A percentile compares a stretch with the other conserved stretches of the same genome.
Conservation (phyloP, 2,113 vertebrate genomes). For the Amphiprion percula region DNA sequence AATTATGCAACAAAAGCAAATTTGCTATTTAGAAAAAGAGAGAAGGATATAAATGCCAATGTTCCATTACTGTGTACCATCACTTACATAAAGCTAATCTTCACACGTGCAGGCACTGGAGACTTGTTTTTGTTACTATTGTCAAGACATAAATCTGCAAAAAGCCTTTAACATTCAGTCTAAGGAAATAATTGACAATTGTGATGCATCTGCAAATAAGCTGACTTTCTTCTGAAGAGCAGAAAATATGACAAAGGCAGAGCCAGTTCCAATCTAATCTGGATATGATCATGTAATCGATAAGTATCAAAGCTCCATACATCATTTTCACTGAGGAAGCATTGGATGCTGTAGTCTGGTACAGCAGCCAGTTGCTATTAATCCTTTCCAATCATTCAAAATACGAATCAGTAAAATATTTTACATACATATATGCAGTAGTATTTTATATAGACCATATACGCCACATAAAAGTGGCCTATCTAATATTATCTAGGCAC, state of each 20-base stretch:
- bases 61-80: neutral
- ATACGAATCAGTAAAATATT: neutral
- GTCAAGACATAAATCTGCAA: neutral
- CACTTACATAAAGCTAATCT: neutral
- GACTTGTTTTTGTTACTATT: neutral
- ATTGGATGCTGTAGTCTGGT: neutral
- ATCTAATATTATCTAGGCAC: too few relatives aligned
- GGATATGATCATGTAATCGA: neutral
- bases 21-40: constrained; percentile 20
- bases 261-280: neutral
- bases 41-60: neutral
- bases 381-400: neutral
- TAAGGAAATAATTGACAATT: constrained; percentile 8
- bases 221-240: neutral
- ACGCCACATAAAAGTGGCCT: too few relatives aligned
- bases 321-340: neutral
- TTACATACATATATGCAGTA: neutral
- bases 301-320: neutral
- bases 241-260: neutral
- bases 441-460: neutral
- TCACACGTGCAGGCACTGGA: neutral
- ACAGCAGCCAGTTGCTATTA: neutral
- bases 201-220: neutral
- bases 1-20: constrained; percentile 37
- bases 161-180: constrained; percentile 6